Evolutionary conservation across 2,888 invertebrate species (phyloP), one percentile per base, ranked within the genome.

Genomic region (Acheta domesticus): DNA sequence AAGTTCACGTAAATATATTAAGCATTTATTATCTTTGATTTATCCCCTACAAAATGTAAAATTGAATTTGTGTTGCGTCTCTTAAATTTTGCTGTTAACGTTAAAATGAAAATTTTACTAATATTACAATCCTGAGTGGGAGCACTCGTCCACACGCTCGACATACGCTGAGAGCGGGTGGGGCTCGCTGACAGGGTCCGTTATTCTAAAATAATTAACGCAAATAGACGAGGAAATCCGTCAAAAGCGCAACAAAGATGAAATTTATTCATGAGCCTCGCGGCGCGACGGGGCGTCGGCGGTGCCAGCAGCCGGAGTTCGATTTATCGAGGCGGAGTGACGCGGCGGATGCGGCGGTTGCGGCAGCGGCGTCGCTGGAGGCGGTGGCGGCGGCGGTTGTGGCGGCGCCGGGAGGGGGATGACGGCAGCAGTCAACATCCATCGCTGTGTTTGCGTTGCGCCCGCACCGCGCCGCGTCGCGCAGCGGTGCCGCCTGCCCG

Each of bases 191-290:
- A 62, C 62, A 62, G 16, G n/a, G 62, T 14, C n/a, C 62, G 62
- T n/a, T 62, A 62, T 62, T 62, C n/a, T 62, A 62, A 62, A 19
- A 62, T 62, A 62, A 62, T 62, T 62, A 62, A 62, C 36, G 36
- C 36, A 36, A 36, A 36, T 36, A 36, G 36, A 36, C 62, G 62
- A 62, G 62, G 62, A 62, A 62, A 62, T 62, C n/a, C 62, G 62
- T n/a, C 62, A n/a, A 62, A 62, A 62, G 62, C 62, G 62, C 62
- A 62, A 62, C 62, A 62, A 62, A 62, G 62, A 62, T 62, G 62
- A 62, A 62, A 62, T 62, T 62, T 62, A 62, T 62, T 62, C 62
- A 62, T 62, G 62, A 62, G 62, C 62, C 62, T n/a, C n/a, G 62
- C n/a, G 62, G 62, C 62, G n/a, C 62, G n/a, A 14, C 62, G 62